phyloP scores from a whole-genome alignment of 1,140 invertebrate genomes.

The Platyscapa corneri region DNA sequence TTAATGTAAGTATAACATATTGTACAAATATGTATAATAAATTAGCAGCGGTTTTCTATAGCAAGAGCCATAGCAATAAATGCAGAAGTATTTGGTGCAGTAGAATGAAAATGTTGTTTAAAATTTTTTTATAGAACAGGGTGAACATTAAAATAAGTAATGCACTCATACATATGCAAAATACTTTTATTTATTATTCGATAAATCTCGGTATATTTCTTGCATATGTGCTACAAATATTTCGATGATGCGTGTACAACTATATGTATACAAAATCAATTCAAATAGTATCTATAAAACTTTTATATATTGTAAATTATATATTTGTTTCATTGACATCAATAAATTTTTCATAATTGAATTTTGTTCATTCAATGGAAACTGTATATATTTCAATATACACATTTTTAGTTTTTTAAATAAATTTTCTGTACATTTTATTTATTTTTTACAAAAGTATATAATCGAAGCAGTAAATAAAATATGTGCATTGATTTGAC shows the following conservation, averaged over 20 bases:
- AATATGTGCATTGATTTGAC: neutral
- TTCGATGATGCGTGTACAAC: too few species aligned
- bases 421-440: neutral
- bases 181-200: neutral
- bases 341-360: neutral
- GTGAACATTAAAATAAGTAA: neutral
- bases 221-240: neutral
- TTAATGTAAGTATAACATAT: too few species aligned
- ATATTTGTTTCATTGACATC: neutral
- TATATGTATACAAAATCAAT: neutral
- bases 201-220: neutral
- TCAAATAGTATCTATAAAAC: neutral
- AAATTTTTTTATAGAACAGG: neutral
- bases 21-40: too few species aligned
- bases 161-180: neutral
- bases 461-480: neutral
- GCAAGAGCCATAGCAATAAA: too few species aligned
- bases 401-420: neutral
- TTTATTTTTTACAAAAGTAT: neutral
- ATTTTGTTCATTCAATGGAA: neutral
- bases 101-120: too few species aligned
- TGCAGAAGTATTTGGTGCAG: too few species aligned
- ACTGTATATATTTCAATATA: neutral
- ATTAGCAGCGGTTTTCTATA: too few species aligned
- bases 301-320: neutral